phyloP scores from a whole-genome alignment of 1,140 invertebrate species.

The Drosophila erecta region DNA sequence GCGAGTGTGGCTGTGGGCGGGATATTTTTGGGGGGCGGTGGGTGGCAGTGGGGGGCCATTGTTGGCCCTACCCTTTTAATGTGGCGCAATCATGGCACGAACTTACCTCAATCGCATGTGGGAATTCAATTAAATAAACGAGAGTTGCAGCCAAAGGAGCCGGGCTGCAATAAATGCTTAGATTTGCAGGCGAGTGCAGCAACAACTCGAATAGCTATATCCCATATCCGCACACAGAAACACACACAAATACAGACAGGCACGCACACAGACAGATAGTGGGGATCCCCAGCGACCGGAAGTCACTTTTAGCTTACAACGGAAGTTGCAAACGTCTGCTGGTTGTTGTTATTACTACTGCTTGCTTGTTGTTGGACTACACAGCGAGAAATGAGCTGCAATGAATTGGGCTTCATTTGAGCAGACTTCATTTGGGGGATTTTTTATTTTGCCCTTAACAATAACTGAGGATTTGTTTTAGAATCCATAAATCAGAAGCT shows the following conservation, averaged over 20 bases:
- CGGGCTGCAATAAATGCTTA: constrained; percentile 36
- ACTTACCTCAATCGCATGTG: constrained; percentile 52
- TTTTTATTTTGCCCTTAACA: too few relatives aligned
- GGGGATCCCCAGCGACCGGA: constrained; percentile 64
- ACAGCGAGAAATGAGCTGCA: background rate
- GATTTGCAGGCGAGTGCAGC: constrained; percentile 45
- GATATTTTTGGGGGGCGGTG: constrained; percentile 1
- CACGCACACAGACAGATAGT: constrained; percentile 26
- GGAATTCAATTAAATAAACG: constrained; percentile 72
- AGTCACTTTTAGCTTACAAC: constrained; percentile 70
- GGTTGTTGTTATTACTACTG: constrained; percentile 26
- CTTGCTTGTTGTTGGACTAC: constrained; percentile 13
- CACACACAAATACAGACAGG: constrained; percentile 6
- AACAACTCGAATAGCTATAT: constrained; percentile 8
- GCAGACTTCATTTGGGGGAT: too few relatives aligned
- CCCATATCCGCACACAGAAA: constrained; percentile 2
- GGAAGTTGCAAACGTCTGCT: constrained; percentile 74
- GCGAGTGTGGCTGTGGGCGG: constrained; percentile 1
- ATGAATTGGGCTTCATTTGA: too few relatives aligned
- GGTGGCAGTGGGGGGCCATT: background rate
- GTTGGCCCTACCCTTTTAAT: constrained; percentile 35
- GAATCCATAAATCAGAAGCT: too few relatives aligned
- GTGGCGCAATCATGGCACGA: constrained; percentile 45
- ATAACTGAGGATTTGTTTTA: too few relatives aligned
- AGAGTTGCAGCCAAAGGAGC: constrained; percentile 21